These are phyloP conservation scores for Chymomyza amoena DNA, from an alignment of 2,888 invertebrate genomes.

Conservation along the genomic window DNA sequence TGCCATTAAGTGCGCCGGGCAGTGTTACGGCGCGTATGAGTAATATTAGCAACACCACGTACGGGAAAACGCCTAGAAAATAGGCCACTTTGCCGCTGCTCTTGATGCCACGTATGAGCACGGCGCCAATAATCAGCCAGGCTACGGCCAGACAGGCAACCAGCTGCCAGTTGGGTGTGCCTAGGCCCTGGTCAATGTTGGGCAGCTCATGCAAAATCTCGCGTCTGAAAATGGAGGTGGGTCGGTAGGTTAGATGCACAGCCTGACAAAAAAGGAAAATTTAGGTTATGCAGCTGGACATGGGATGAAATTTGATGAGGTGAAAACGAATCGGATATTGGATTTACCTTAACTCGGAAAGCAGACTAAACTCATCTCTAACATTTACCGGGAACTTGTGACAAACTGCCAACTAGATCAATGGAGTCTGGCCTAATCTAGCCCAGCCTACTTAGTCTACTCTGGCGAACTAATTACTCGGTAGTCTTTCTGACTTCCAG, in stretches of 20 bases:
- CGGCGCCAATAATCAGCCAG: conserved; percentile 81
- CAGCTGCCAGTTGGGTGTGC: conserved; percentile 80
- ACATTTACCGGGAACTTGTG: too few relatives aligned
- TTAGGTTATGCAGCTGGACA: too few relatives aligned
- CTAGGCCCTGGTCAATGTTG: conserved; percentile 80
- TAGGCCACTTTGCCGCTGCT: conserved; percentile 84
- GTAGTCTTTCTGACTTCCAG: too few relatives aligned
- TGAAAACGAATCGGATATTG: too few relatives aligned
- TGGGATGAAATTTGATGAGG: too few relatives aligned
- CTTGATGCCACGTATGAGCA: conserved; percentile 81
- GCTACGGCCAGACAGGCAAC: conserved; percentile 80
- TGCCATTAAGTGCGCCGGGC: conserved; percentile 83
- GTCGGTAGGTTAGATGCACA: neutral
- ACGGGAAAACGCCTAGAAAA: conserved; percentile 85
- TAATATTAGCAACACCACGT: conserved; percentile 82
- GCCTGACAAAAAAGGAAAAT: too few relatives aligned
- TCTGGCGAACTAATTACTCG: too few relatives aligned
- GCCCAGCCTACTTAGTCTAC: too few relatives aligned
- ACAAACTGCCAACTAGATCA: too few relatives aligned
- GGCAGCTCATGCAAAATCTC: conserved; percentile 80
- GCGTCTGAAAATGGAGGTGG: conserved; percentile 76
- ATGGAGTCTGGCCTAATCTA: too few relatives aligned
- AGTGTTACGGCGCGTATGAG: conserved; percentile 82
- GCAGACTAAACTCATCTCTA: too few relatives aligned
- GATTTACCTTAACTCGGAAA: too few relatives aligned